Evolutionary conservation across 2,888 invertebrate species (phyloP).

Genomic region (Eulithis prunata): DNA sequence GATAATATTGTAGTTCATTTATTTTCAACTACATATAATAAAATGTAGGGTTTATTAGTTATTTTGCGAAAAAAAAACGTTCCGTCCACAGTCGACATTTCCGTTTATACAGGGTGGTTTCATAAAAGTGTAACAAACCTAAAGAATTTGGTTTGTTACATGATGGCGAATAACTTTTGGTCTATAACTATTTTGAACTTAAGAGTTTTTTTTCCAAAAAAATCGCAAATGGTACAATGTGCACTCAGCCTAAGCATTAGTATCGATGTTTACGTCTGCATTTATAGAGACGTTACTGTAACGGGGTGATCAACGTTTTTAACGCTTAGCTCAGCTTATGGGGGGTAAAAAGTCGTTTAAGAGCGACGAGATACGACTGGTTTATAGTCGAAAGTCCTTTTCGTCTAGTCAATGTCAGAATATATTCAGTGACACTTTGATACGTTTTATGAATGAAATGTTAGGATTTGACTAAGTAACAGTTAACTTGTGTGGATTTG

Average conservation of each 20-base stretch:
- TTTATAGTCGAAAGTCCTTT: neutral
- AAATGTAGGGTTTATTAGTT: neutral
- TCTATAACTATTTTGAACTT: too few relatives aligned
- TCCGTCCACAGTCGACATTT: too few relatives aligned
- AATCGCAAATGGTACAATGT: neutral
- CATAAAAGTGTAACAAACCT: too few relatives aligned
- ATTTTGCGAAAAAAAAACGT: neutral
- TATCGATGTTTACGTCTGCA: slow-evolving; percentile 28
- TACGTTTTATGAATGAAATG: too few relatives aligned
- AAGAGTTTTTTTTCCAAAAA: too few relatives aligned
- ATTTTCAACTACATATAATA: neutral
- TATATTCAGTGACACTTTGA: too few relatives aligned
- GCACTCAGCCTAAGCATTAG: slow-evolving; percentile 10
- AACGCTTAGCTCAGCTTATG: slow-evolving; percentile 12
- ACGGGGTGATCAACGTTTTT: slow-evolving; percentile 28
- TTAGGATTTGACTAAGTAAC: too few relatives aligned
- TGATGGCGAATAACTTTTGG: too few relatives aligned
- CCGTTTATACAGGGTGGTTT: too few relatives aligned
- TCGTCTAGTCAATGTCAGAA: too few relatives aligned
- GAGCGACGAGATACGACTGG: neutral
- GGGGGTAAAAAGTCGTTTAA: neutral
- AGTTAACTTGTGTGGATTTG: too few relatives aligned
- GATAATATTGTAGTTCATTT: neutral
- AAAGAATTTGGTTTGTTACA: too few relatives aligned
- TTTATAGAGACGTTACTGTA: slow-evolving; percentile 32